A percentile compares a stretch with the other conserved stretches of the same genome.
These are phyloP conservation scores for Drosophila baimaii DNA, from an alignment of 1,140 invertebrate species.

Conservation along the genomic window DNA sequence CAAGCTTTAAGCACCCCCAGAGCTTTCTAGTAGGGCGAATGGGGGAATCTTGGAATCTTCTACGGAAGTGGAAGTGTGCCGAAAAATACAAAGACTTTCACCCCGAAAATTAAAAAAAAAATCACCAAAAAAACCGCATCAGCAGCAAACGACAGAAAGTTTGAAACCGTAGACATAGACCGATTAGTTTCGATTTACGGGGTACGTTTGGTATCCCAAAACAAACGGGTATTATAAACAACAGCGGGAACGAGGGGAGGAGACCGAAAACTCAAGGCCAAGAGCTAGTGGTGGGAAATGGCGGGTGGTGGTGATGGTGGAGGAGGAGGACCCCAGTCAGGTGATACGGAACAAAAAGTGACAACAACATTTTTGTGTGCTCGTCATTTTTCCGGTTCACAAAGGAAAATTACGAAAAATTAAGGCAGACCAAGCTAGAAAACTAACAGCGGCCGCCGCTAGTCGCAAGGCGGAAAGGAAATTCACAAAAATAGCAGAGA, in stretches of 20 bases:
- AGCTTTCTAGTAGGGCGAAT: conserved; percentile 5
- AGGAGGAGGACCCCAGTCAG: conserved; percentile 19
- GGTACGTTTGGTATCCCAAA: conserved; percentile 1
- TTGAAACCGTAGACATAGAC: conserved; percentile 5
- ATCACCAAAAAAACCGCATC: not conserved
- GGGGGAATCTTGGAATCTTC: not conserved
- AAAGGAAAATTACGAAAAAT: conserved; percentile 35
- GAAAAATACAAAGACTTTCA: conserved; percentile 8
- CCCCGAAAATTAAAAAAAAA: conserved; percentile 2
- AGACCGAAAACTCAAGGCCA: conserved; percentile 20
- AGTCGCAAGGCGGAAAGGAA: conserved; percentile 35
- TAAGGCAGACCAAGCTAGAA: conserved; percentile 23
- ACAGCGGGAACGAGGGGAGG: not conserved
- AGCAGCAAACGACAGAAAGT: conserved; percentile 5
- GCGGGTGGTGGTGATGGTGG: not conserved
- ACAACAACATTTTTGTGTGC: conserved; percentile 15
- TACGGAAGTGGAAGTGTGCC: conserved; percentile 8
- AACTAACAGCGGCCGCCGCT: conserved; percentile 8
- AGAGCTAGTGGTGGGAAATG: not conserved
- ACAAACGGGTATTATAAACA: conserved; percentile 39
- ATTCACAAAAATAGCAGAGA: conserved; percentile 35
- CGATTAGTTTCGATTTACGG: conserved; percentile 7
- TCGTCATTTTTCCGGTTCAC: conserved; percentile 32
- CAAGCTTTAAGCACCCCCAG: conserved; percentile 29
- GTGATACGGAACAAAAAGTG: conserved; percentile 36